Percentiles rank a stretch among this genome's conserved stretches.
These are phyloP conservation scores for Ametastegia equiseti DNA, from an alignment of 2,888 invertebrate species.

Conservation along the genomic window DNA sequence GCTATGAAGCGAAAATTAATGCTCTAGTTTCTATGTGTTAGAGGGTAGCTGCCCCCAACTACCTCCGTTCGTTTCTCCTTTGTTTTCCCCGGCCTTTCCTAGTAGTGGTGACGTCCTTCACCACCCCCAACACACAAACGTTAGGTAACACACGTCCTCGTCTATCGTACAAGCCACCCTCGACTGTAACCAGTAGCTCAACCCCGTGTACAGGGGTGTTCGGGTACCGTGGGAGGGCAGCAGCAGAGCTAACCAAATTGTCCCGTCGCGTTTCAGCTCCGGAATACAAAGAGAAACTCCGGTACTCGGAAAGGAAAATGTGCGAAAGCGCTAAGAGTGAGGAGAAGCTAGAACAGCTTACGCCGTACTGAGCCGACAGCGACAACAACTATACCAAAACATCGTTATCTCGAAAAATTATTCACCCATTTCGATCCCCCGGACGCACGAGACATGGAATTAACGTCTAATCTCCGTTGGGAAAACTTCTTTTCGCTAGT, in stretches of 20 bases:
- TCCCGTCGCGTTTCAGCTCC: conserved; percentile 43
- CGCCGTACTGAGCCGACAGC: background rate
- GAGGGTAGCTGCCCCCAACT: background rate
- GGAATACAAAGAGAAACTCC: conserved; percentile 54
- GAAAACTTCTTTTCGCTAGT: too few species aligned
- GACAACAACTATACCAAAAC: background rate
- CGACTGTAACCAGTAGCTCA: background rate
- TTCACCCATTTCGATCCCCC: background rate
- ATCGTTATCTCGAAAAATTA: background rate
- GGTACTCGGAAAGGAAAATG: conserved; percentile 8
- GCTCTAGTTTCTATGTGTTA: background rate
- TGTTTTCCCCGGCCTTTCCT: background rate
- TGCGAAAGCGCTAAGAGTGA: background rate
- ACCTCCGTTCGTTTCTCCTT: background rate
- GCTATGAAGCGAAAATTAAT: conserved; percentile 40
- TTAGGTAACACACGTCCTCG: background rate
- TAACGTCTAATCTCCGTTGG: too few species aligned
- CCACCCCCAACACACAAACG: too few species aligned
- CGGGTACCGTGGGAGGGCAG: background rate
- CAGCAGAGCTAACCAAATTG: conserved; percentile 54
- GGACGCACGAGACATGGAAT: background rate
- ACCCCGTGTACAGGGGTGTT: background rate
- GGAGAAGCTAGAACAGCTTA: background rate
- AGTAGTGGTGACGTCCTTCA: background rate
- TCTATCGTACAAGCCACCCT: background rate